phyloP scores from a whole-genome alignment of 2,888 invertebrate species.

The Xylota segnis region DNA sequence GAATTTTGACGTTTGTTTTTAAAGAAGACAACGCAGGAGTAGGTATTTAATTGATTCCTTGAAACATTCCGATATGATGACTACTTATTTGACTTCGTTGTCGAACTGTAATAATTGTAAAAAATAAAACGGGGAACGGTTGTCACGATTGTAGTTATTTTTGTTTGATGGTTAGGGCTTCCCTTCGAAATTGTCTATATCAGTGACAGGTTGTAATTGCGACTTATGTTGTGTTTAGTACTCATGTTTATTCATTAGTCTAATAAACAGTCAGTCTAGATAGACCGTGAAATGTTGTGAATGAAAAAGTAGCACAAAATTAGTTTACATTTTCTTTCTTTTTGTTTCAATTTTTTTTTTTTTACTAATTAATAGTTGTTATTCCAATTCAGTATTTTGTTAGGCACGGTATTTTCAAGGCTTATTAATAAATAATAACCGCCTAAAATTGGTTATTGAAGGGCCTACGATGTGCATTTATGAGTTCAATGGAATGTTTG shows the following conservation, averaged over 20 bases:
- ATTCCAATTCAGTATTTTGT: slow-evolving; percentile 22
- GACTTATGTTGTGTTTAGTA: slow-evolving; percentile 41
- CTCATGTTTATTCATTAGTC: slow-evolving; percentile 43
- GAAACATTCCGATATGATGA: slow-evolving; percentile 49
- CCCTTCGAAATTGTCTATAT: slow-evolving; percentile 15
- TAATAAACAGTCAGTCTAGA: not conserved
- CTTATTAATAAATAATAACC: slow-evolving; percentile 36
- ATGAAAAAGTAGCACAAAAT: slow-evolving; percentile 23
- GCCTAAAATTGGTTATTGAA: slow-evolving; percentile 52
- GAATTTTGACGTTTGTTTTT: slow-evolving; percentile 37
- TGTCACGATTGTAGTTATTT: slow-evolving; percentile 35
- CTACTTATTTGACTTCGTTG: slow-evolving; percentile 5
- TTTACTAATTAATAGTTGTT: slow-evolving; percentile 29
- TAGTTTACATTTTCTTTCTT: not conserved
- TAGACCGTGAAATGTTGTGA: slow-evolving; percentile 27
- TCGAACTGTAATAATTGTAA: slow-evolving; percentile 49
- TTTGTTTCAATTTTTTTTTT: slow-evolving; percentile 2
- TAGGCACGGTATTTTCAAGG: slow-evolving; percentile 27
- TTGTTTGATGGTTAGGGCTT: slow-evolving; percentile 21
- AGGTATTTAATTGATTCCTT: slow-evolving; percentile 21
- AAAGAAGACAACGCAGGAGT: not conserved
- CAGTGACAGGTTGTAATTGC: slow-evolving; percentile 36
- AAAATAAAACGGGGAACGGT: slow-evolving; percentile 4
- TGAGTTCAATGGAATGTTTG: slow-evolving; percentile 19
- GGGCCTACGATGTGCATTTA: not conserved